Evolutionary conservation across 2,888 invertebrate species (phyloP), one percentile per base, ranked within the genome.

Genomic region (Toxonevra muliebris): DNA sequence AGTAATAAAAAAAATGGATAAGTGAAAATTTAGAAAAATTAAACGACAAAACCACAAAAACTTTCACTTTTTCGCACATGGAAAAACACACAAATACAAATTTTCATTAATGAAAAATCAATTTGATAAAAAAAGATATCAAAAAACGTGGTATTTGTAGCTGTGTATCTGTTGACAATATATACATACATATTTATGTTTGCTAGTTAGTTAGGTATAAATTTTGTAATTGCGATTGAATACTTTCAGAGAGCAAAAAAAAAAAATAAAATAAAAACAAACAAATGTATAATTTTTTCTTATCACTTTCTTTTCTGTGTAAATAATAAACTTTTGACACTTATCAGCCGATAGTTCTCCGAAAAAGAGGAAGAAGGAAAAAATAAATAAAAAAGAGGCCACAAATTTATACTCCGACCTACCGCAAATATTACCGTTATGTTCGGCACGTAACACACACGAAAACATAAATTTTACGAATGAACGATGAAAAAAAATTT

Each of bases 21-120:
- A 52, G 19, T 52, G 15, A n/a, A 17, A 52, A 52, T 52, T 17
- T 7, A 52, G 7, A 52, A 52, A 52, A 52, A n/a, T 1, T n/a
- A 52, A 52, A 52, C 19, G 19, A 52, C n/a, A 42, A 0, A 58
- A 20, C n/a, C 2, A n/a, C 41, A 20, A 20, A n/a, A 52, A 53
- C 65, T 65, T 65, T 65, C 65, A 65, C 65, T 65, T 65, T 30
- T 64, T 59, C 48, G 20, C 41, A 20, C 20, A 54, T 45, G n/a
- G 15, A 11, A 40, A 57, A 45, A 10, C 40, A 43, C 30, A 30
- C 60, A 13, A 45, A 10, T 13, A 61, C 61, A 40, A 52, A 52
- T 15, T 50, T 13, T 17, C 15, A 15, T 20, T 65, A 58, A 65
- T 65, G 59, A 59, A 65, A 65, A 65, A 65, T 65, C 65, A 65